Base-by-base conservation (phyloP, 2,113 vertebrate genomes). In the Stercorarius parasiticus region DNA sequence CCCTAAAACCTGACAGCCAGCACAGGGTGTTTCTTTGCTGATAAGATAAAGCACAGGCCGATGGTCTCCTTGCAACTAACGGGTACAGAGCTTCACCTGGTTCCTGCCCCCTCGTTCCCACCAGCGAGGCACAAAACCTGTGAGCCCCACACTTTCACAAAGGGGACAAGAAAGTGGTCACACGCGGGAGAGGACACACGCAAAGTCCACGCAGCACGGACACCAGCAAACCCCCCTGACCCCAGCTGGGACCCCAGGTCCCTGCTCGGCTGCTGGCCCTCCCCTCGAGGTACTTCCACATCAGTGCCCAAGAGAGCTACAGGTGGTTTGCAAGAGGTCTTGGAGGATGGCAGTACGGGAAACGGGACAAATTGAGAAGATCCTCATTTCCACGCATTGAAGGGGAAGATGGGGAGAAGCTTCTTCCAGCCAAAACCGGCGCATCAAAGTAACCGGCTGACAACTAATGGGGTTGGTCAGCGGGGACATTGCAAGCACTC, bases 151-250 rank as follows among this genome's bases (percentile, higher is more conserved):
- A 13, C 29, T 58, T 3, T 0, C 27, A 18, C 9, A 9, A 64
- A 36, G 26, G 26, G 13, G 6, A 67, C 58, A 22, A 2, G 1
- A 27, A 77, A 32, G 47, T 1, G 5, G 23, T 21, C 45, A 19
- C 45, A 45, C 3, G 45, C 45, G 19, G 45, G 1, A 0, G 21
- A 15, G 32, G 47, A 26, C 3, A 1, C 30, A 7, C 5, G 8
- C 14, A 25, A 82, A 73, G 22, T 14, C 5, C 16, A 26, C 5
- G 4, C 73, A 85, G 56, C 26, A 36, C 47, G 30, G 47, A n/a
- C 29, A 52, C 17, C 42, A 55, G 32, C 32, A 50, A 65, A 29
- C 2, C 2, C 14, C 32, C 36, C 38, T 15, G 86, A 11, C 4
- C 50, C 23, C 26, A 27, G 10, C 8, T 66, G 36, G 42, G 43